Base-by-base conservation (phyloP, 1,140 invertebrate genomes). In the Mya arenaria region DNA sequence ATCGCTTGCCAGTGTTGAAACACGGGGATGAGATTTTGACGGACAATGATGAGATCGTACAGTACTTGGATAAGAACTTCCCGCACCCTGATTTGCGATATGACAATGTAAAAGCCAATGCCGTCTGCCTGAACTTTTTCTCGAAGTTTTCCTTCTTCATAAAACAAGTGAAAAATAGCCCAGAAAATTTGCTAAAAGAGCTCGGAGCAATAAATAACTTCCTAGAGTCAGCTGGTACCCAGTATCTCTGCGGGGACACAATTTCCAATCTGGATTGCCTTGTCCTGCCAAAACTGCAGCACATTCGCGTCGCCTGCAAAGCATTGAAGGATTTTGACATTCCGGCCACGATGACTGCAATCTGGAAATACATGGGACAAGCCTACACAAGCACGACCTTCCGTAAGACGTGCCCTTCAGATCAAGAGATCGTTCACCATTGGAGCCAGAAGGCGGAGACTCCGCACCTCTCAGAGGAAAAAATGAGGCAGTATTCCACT, bases 301-400 rank as follows among this genome's bases (percentile, higher is more conserved):
- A 95, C 84, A 92, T 95, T 52, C 89, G 94, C 28, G 93, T 95
- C 0, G 94, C 94, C 8, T 93, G 93, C n/a, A 88, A 93, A 62
- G 91, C 91, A 19, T 90, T 95, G 44, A 94, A 95, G 81, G 91
- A 93, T 85, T 94, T 94, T 84, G 92, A 94, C 19, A 94, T 95
- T 66, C 94, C 95, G 17, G 84, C 91, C 4, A 89, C 91, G 34
- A 92, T 95, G 37, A 91, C 90, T 8, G 92, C 93, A 36, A 77
- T 95, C 15, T 95, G 95, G 95, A 88, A 91, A n/a, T 95, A 95
- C 88, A 91, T 95, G 39, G 89, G 93, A 34, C 93, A 92, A 17
- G 95, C 95, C 1, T 95, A 95, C 90, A 87, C 91, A 10, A 92
- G 93, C 32, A 93, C 94, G 19, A 92, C 93, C 0, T 95, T 95